These are phyloP conservation scores for Rhinolophus ferrumequinum DNA, from an alignment of 2,113 vertebrate genomes.

Conservation along the genomic window DNA sequence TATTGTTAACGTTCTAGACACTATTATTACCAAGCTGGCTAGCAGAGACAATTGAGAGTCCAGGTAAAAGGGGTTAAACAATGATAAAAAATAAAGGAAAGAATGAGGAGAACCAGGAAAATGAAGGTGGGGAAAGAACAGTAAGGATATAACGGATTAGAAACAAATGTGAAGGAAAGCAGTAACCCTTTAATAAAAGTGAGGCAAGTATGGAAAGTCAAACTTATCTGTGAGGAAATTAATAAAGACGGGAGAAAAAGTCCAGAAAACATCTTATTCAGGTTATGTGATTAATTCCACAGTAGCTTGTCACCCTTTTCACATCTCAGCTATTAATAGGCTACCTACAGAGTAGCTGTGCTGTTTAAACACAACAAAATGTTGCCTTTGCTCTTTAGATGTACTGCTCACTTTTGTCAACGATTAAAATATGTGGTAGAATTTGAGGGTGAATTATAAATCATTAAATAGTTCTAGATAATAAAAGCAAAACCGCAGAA, in stretches of 20 bases:
- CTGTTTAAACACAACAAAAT: not conserved
- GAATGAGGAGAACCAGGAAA: not conserved
- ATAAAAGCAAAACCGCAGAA: not conserved
- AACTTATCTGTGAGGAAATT: not conserved
- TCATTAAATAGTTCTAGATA: not conserved
- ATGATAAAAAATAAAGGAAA: not conserved
- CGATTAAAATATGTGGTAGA: not conserved
- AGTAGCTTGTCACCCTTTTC: not conserved
- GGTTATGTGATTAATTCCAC: not conserved
- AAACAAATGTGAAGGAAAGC: not conserved
- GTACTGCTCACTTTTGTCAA: not conserved
- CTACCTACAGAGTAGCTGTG: not conserved
- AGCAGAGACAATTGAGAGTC: not conserved
- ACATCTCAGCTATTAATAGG: not conserved
- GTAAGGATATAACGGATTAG: not conserved
- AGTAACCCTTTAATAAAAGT: not conserved
- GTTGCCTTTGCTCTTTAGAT: not conserved
- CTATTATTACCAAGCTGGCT: not conserved
- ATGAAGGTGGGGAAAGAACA: not conserved
- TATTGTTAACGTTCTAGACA: not conserved
- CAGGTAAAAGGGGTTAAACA: not conserved
- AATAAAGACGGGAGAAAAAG: not conserved
- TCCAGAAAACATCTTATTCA: not conserved
- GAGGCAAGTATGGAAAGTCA: not conserved
- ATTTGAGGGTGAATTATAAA: not conserved